Evolutionary conservation across 2,888 invertebrate species (phyloP).

Genomic region (Candidula unifasciata): DNA sequence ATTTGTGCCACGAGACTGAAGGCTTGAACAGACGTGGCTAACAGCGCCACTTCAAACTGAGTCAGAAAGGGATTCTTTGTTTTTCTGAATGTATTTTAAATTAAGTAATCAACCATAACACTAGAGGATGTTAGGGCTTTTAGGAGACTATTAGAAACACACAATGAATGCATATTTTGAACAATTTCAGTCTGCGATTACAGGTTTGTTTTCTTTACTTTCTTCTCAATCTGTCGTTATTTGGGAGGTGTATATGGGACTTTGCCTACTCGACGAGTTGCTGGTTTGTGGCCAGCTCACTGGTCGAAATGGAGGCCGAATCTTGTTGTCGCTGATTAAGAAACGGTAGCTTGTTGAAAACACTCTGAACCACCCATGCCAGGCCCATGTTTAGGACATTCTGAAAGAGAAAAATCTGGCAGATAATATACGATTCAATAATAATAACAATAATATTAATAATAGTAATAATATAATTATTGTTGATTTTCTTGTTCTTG

Average conservation of each 20-base stretch:
- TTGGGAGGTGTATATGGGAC: background rate
- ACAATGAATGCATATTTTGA: background rate
- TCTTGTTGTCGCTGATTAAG: background rate
- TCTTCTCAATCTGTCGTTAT: background rate
- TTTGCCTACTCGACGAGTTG: background rate
- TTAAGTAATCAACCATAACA: too few species aligned
- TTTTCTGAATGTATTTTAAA: too few species aligned
- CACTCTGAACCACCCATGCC: conserved; percentile 11
- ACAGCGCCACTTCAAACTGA: too few species aligned
- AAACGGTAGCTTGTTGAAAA: background rate
- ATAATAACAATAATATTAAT: too few species aligned
- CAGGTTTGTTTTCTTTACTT: background rate
- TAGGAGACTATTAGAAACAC: too few species aligned
- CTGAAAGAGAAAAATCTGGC: background rate
- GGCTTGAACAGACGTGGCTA: too few species aligned
- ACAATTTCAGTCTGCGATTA: background rate
- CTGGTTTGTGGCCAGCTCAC: background rate
- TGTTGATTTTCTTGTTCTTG: too few species aligned
- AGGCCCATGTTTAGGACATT: conserved; percentile 20
- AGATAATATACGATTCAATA: background rate
- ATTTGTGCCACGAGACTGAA: too few species aligned
- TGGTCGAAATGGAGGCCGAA: background rate
- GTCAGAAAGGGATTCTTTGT: too few species aligned
- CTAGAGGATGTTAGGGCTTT: too few species aligned
- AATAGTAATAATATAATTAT: too few species aligned